phyloP scores from a whole-genome alignment of 2,113 vertebrate species.

The Mirza zaza region DNA sequence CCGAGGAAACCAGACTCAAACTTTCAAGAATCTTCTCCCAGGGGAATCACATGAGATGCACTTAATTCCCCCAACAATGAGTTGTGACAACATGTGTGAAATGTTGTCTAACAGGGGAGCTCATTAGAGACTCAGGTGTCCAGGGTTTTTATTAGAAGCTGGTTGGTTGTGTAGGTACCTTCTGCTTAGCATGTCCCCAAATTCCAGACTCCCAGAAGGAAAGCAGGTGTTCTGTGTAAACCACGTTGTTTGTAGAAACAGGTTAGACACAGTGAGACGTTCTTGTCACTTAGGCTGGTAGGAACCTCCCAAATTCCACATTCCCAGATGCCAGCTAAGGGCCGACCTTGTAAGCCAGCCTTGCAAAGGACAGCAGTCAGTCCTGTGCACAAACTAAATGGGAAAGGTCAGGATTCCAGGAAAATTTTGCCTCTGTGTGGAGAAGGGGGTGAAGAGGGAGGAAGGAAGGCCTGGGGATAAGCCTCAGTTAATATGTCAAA shows the following conservation, averaged over 20 bases:
- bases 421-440: background rate
- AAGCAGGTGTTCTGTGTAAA: background rate
- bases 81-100: too few species aligned
- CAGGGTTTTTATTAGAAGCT: background rate
- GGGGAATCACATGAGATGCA: background rate
- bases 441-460: fast-evolving
- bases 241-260: background rate
- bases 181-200: background rate
- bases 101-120: background rate
- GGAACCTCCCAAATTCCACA: background rate
- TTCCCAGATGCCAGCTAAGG: background rate
- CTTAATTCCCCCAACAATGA: background rate
- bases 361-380: background rate
- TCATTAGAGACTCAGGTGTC: background rate
- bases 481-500: background rate
- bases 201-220: background rate
- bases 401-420: background rate
- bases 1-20: background rate
- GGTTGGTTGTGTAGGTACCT: background rate
- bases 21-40: background rate
- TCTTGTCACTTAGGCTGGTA: background rate
- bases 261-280: background rate
- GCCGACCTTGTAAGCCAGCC: background rate
- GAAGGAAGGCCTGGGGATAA: background rate
- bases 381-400: background rate